Evolutionary conservation across 30 jellyfish, hydroid and myxozoan species (phyloP), one percentile per base, ranked within the genome.

Genomic region (Turritopsis dohrnii): DNA sequence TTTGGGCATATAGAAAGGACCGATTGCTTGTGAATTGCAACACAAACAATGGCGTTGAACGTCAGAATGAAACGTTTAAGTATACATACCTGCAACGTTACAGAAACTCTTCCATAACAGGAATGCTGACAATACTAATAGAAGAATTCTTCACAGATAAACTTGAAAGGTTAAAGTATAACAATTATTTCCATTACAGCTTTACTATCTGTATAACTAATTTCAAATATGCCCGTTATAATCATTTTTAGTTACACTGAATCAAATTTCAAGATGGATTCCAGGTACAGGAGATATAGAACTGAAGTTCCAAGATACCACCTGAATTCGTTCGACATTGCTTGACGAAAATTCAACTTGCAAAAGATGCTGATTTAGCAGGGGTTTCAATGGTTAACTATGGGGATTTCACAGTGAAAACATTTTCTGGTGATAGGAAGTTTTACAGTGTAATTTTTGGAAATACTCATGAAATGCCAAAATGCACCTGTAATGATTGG

Each of bases 41-140:
- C 30, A 87, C 95, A 52, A 87, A 87, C 77, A 87, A 87, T 74
- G 95, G 95, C 76, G 89, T 85, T 3, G 95, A 87, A 54, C 85
- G 95, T 26, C 95, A 87, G 65, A 87, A 87, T 76, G 90, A 81
- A 87, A 69, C 84, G 19, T 74, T 87, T 83, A 87, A 87, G 52
- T 81, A 87, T 71, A 74, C 74, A 72, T 86, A 86, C 84, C 79
- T 86, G 66, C 83, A 79, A 80, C 74, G 71, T 53, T 71, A 77
- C 29, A 71, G 85, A 18, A 71, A 71, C 1, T 72, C 92, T 26
- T 84, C 87, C 21, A 66, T 83, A 25, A 83, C 90, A 23, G 90
- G 81, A 54, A 84, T 84, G 87, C 21, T 84, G 23, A 30, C 86
- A n/a, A 84, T 25, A 9, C 80, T 84, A 8, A 80, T 54, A n/a